A percentile compares a stretch with the other conserved stretches of the same genome.
These are phyloP conservation scores for Resseliella maxima DNA, from an alignment of 2,888 invertebrate genomes.

Conservation along the genomic window DNA sequence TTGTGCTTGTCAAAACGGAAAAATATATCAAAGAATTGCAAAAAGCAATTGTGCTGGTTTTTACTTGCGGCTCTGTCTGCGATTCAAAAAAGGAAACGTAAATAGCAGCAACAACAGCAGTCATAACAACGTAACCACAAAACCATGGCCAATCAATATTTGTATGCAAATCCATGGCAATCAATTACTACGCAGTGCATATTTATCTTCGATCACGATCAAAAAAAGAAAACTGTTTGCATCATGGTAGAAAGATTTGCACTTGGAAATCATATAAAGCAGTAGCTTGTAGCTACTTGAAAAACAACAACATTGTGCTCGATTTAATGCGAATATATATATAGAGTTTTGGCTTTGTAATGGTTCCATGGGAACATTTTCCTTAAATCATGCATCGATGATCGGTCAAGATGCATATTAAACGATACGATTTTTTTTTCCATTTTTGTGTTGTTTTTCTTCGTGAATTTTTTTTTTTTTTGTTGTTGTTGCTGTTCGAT, in stretches of 20 bases:
- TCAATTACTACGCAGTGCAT: constrained; percentile 42
- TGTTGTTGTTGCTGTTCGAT: not conserved
- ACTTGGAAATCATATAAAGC: not conserved
- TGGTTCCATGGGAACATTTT: constrained; percentile 19
- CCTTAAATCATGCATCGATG: not conserved
- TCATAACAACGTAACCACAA: not conserved
- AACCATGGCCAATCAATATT: not conserved
- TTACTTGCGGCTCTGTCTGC: not conserved
- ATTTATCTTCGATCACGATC: constrained; percentile 51
- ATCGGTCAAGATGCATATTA: constrained; percentile 19
- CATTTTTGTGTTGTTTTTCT: not conserved
- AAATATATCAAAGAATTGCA: too few species aligned
- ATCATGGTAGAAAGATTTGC: not conserved
- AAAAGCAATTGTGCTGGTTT: not conserved
- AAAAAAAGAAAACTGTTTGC: not conserved
- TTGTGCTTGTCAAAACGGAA: not conserved
- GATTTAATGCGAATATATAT: not conserved
- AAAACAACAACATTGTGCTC: not conserved
- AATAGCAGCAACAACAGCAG: too few species aligned
- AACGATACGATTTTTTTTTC: too few species aligned
- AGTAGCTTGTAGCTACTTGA: constrained; percentile 42
- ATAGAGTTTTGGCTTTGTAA: not conserved
- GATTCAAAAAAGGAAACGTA: not conserved
- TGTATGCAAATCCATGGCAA: constrained; percentile 37
- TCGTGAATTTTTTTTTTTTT: not conserved